Conservation (phyloP, 2,797 vertebrate species). For the Anisognathus igniventris region DNA sequence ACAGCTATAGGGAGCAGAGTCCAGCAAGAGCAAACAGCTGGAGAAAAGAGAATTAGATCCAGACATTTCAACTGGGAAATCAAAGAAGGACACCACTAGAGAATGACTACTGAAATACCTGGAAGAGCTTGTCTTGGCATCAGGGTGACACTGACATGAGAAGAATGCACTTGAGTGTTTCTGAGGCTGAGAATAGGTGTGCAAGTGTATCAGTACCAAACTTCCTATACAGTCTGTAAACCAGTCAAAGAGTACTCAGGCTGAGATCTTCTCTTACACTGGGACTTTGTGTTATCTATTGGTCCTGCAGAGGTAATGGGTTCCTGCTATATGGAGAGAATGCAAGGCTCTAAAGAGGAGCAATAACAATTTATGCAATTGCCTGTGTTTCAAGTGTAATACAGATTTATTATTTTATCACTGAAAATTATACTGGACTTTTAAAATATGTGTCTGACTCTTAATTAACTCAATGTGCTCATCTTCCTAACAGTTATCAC, state of each 20-base stretch:
- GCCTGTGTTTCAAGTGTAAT: background rate
- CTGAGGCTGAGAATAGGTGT: background rate
- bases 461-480: background rate
- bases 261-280: background rate
- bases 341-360: background rate
- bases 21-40: background rate
- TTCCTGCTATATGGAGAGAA: background rate
- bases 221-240: background rate
- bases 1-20: background rate
- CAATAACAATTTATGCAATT: background rate
- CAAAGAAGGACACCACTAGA: background rate
- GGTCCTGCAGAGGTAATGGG: background rate
- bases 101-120: background rate
- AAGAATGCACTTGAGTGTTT: background rate
- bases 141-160: background rate
- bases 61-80: background rate
- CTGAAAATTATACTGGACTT: background rate
- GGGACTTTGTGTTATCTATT: background rate
- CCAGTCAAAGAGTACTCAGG: background rate
- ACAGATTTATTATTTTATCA: background rate
- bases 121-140: background rate
- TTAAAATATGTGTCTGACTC: background rate
- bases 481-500: background rate
- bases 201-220: fast-evolving
- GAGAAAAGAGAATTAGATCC: background rate